Evolutionary conservation across 2,113 vertebrate genomes (phyloP).

Genomic region (Cololabis saira): DNA sequence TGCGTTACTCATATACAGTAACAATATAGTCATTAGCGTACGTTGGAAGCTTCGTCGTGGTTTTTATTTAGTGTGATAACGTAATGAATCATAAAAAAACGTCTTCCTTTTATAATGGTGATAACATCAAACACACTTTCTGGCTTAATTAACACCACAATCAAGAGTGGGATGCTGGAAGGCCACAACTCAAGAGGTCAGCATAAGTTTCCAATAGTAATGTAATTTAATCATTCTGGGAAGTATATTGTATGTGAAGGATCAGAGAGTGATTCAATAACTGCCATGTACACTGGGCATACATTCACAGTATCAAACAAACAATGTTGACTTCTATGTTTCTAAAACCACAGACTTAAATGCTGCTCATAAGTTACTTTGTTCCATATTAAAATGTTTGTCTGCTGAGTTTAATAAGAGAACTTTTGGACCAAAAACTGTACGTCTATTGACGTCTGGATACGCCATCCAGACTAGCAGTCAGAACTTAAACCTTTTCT

Average conservation of each 20-base stretch:
- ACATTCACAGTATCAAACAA: too few relatives aligned
- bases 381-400: neutral
- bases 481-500: constrained; percentile 5
- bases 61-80: constrained; percentile 52
- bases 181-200: constrained; percentile 65
- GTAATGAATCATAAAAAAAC: constrained; percentile 44
- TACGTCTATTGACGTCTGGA: neutral
- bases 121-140: constrained; percentile 74
- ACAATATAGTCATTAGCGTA: neutral
- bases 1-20: too few relatives aligned
- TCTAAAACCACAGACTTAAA: constrained; percentile 5
- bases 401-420: constrained; percentile 5
- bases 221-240: constrained; percentile 55
- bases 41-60: constrained; percentile 1
- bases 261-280: too few relatives aligned
- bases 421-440: constrained; percentile 13
- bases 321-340: neutral
- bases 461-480: neutral
- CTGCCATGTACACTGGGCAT: too few relatives aligned
- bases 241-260: too few relatives aligned
- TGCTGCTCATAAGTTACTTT: neutral
- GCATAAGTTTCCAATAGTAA: constrained; percentile 57
- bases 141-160: constrained; percentile 75
- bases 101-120: constrained; percentile 48
- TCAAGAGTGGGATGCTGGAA: constrained; percentile 43